Evolutionary conservation across 2,888 invertebrate genomes (phyloP), one percentile per base, ranked within the genome.

Genomic region (Ashinkailepas kermadecensis): DNA sequence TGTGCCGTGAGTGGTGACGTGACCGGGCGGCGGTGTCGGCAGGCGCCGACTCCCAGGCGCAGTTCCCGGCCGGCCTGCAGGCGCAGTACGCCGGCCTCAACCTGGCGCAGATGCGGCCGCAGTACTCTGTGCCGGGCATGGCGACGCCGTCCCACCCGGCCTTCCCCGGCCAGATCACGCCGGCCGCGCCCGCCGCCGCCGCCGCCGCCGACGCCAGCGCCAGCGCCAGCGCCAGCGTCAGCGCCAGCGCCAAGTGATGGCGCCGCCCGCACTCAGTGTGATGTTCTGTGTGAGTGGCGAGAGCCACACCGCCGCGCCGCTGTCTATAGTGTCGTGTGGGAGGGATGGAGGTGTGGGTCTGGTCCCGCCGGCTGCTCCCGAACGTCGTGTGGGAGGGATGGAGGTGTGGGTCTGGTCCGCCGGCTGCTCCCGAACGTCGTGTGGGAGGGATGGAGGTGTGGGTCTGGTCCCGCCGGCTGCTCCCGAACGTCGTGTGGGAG

Each of bases 81-180:
- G 91, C 93, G 85, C 93, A 93, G 89, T 95, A 95, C 88, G 95
- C 95, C 56, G 89, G 89, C 74, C 93, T 94, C 78, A 95, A 94
- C 89, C 95, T 96, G 88, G 92, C 93, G 85, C 93, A 93, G 88
- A 95, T 95, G 90, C 92, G 95, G 88, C 95, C 96, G 87, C 95
- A 95, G 90, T 96, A 94, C 88, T 91, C 92, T 78, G 91, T 92
- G 82, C 92, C 92, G 74, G 91, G 91, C 82, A 87, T 95, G 83
- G 93, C 94, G 21, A 95, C 94, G 94, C 92, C 95, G 85, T 91
- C 94, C 81, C 92, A 92, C 84, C 92, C 93, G 83, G 90, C 91
- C 83, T 92, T 95, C 0, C 79, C 59, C 15, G 58, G 58, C 6
- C 79, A 79, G 79, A 23, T 39, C 57, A 23, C 57, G 23, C 6